A percentile compares a stretch with the other conserved stretches of the same genome.
These are phyloP conservation scores for Lathamus discolor DNA, from an alignment of 2,113 vertebrate species.

Conservation along the genomic window DNA sequence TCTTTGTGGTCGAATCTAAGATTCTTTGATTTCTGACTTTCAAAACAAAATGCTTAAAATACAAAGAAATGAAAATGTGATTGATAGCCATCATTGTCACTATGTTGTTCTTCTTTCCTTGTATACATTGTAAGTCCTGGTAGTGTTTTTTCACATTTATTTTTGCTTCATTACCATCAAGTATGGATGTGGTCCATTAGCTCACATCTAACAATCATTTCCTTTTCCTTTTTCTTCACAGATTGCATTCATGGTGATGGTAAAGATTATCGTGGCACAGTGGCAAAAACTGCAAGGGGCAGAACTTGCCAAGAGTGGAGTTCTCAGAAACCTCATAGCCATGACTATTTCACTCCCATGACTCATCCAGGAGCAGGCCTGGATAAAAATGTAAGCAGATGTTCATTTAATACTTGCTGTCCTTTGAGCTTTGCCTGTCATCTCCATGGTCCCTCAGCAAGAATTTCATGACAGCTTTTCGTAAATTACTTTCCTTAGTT, in stretches of 20 bases:
- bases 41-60: background rate
- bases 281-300: slow-evolving; percentile 77
- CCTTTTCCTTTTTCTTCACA: slow-evolving; percentile 34
- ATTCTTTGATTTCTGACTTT: background rate
- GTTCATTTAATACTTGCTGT: background rate
- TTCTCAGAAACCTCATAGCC: slow-evolving; percentile 82
- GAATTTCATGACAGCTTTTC: background rate
- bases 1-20: background rate
- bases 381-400: slow-evolving; percentile 83
- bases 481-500: background rate
- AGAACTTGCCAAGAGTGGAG: slow-evolving; percentile 89
- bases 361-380: slow-evolving; percentile 80
- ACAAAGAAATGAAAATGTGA: background rate
- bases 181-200: fast-evolving
- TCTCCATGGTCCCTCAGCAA: background rate
- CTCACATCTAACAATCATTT: background rate
- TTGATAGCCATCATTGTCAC: background rate
- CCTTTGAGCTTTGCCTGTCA: background rate
- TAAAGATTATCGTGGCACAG: slow-evolving; percentile 81
- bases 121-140: background rate
- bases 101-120: background rate
- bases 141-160: background rate
- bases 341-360: slow-evolving; percentile 81
- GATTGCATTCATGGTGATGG: slow-evolving; percentile 85
- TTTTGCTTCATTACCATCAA: background rate